phyloP scores from a whole-genome alignment of 2,113 vertebrate genomes.

The Chaetura pelagica region DNA sequence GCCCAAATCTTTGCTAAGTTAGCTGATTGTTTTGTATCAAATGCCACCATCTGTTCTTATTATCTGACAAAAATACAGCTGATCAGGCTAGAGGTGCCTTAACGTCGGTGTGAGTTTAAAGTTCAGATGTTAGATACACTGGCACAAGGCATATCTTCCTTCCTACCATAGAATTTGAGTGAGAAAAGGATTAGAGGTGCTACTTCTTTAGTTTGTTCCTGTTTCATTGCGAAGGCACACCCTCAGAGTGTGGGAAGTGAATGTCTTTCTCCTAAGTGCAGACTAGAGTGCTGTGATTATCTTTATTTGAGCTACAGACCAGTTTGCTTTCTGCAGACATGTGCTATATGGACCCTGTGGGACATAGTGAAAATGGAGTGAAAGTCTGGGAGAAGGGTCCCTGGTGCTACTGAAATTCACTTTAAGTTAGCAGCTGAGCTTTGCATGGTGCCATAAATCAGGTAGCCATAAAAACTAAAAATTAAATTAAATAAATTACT shows the following conservation, averaged over 20 bases:
- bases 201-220: conserved; percentile 68
- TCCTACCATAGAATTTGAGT: conserved; percentile 74
- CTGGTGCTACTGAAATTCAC: background rate
- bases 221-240: conserved; percentile 60
- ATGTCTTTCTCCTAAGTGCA: conserved; percentile 33
- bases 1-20: background rate
- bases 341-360: fast-evolving
- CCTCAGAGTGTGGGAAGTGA: conserved; percentile 66
- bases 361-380: background rate
- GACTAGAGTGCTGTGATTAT: conserved; percentile 15
- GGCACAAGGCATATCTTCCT: conserved; percentile 61
- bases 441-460: conserved; percentile 32
- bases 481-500: background rate
- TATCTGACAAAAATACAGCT: conserved; percentile 23
- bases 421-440: background rate
- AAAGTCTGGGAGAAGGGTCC: background rate
- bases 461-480: conserved; percentile 9
- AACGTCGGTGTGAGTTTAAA: conserved; percentile 14
- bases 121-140: conserved; percentile 60
- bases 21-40: conserved; percentile 17
- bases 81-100: conserved; percentile 13
- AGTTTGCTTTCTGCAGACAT: conserved; percentile 32
- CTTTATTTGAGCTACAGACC: background rate
- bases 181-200: conserved; percentile 66
- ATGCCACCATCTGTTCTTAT: conserved; percentile 50